These are phyloP conservation scores for Epinephelus lanceolatus DNA, from an alignment of 2,113 vertebrate genomes.

Conservation along the genomic window DNA sequence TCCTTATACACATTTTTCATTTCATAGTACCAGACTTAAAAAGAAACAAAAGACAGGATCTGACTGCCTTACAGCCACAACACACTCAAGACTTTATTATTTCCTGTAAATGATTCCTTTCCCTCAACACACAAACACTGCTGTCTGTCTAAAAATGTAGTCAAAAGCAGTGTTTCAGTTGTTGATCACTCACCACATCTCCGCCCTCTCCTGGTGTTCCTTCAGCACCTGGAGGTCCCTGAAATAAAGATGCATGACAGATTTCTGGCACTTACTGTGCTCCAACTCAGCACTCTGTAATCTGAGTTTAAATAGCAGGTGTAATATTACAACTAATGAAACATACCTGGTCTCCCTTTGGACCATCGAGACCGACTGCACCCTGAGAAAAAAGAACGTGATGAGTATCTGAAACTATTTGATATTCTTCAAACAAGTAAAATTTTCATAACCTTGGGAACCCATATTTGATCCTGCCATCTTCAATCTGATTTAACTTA, in stretches of 20 bases:
- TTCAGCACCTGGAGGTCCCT: constrained; percentile 92
- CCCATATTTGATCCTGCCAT: too few species aligned
- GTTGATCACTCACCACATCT: constrained; percentile 87
- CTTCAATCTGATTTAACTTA: too few species aligned
- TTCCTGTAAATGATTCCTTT: neutral
- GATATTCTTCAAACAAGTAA: neutral
- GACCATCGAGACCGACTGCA: constrained; percentile 89
- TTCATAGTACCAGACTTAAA: neutral
- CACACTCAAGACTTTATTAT: too few species aligned
- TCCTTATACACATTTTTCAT: neutral
- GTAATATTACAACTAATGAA: neutral
- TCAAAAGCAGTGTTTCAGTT: neutral
- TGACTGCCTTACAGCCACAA: too few species aligned
- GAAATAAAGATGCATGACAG: constrained; percentile 43
- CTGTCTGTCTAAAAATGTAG: neutral
- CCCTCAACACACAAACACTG: too few species aligned
- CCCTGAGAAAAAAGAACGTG: constrained; percentile 81
- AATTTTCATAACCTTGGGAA: too few species aligned
- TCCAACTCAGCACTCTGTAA: neutral
- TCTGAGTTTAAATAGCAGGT: neutral
- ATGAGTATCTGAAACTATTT: neutral
- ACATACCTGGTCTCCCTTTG: constrained; percentile 93
- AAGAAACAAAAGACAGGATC: too few species aligned
- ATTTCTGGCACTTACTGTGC: neutral
- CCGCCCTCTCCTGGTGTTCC: constrained; percentile 90